Percentiles rank a stretch among this genome's conserved stretches.
These are phyloP conservation scores for Aculops lycopersici DNA, from an alignment of 1,140 invertebrate species.

Conservation along the genomic window DNA sequence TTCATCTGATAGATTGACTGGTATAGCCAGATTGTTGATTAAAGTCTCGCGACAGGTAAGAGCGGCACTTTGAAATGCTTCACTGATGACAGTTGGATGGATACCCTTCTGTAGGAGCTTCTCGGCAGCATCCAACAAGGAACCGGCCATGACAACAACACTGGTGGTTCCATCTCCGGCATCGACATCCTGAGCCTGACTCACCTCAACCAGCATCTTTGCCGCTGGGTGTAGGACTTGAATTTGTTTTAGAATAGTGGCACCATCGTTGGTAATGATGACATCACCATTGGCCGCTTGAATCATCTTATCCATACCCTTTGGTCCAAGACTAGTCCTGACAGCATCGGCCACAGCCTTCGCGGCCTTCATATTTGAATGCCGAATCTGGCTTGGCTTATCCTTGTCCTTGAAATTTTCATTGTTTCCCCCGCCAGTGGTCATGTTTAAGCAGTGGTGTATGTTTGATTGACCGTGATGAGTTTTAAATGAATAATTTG, in stretches of 20 bases:
- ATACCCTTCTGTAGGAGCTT: constrained; percentile 68
- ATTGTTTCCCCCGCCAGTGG: too few relatives aligned
- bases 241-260: constrained; percentile 96
- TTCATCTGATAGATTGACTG: constrained; percentile 54
- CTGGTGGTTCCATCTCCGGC: constrained; percentile 97
- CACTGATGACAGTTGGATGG: constrained; percentile 86
- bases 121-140: constrained; percentile 67
- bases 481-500: too few relatives aligned
- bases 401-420: constrained; percentile 32
- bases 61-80: constrained; percentile 72
- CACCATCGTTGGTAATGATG: constrained; percentile 97
- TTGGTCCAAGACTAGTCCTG: constrained; percentile 79
- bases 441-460: too few relatives aligned
- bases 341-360: constrained; percentile 98
- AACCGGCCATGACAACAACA: constrained; percentile 80
- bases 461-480: too few relatives aligned
- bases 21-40: constrained; percentile 37
- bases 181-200: constrained; percentile 91
- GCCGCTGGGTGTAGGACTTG: constrained; percentile 93
- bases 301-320: constrained; percentile 99
- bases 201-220: constrained; percentile 95
- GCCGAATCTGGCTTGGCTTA: constrained; percentile 68
- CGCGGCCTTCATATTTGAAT: constrained; percentile 80
- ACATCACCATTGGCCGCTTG: constrained; percentile 88
- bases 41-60: constrained; percentile 53